phyloP scores from a whole-genome alignment of 37 sponge, comb jelly and placozoan species.

The Ephydatia muelleri region DNA sequence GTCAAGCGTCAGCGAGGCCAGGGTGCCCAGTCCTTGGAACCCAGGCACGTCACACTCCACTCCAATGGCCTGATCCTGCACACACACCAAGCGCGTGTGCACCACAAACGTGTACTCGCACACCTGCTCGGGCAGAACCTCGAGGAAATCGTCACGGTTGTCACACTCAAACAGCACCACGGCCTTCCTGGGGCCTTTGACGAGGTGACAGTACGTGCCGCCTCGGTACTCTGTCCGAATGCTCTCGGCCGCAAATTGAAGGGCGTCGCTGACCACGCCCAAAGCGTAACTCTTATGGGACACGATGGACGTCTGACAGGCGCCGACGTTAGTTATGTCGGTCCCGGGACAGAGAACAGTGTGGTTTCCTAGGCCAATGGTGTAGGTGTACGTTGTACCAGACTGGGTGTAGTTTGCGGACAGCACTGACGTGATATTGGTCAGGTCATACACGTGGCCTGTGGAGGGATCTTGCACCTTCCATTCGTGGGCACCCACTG shows the following conservation, averaged over 20 bases:
- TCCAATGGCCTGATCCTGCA: neutral
- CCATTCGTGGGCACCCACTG: conserved; percentile 13
- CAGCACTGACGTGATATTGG: conserved; percentile 3
- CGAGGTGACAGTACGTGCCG: conserved; percentile 43
- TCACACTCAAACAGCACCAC: conserved; percentile 54
- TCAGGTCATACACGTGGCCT: conserved; percentile 30
- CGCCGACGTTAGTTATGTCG: conserved; percentile 3
- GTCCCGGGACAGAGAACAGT: conserved; percentile 3
- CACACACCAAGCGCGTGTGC: conserved; percentile 41
- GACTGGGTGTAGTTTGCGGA: neutral
- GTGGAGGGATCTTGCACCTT: conserved; percentile 35
- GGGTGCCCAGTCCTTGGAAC: conserved; percentile 18
- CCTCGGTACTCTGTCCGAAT: conserved; percentile 19
- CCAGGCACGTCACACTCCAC: conserved; percentile 36
- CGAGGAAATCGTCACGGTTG: conserved; percentile 10
- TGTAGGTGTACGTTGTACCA: conserved; percentile 31
- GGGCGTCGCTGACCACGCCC: conserved; percentile 12
- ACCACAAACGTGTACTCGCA: conserved; percentile 64
- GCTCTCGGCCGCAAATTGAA: conserved; percentile 10
- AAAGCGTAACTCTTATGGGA: conserved; percentile 11
- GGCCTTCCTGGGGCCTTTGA: conserved; percentile 15
- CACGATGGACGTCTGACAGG: conserved; percentile 30
- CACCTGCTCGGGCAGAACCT: conserved; percentile 36
- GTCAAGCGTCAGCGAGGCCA: neutral
- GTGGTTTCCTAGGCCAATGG: conserved; percentile 32